phyloP scores from a whole-genome alignment of 2,888 invertebrate genomes.

The Perdita meconis region DNA sequence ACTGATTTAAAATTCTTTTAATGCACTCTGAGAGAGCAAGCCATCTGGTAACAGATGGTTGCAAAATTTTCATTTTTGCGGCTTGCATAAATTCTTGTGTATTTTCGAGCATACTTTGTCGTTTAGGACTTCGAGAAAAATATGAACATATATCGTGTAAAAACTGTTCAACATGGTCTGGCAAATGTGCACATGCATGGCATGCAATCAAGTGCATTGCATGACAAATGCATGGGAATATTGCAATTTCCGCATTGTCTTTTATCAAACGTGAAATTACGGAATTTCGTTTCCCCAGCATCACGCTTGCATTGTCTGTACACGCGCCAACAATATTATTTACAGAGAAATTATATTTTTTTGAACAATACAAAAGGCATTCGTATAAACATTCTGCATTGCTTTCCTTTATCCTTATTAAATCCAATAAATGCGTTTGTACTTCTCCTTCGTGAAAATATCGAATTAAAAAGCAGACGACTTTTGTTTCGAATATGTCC shows the following conservation, averaged over 20 bases:
- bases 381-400: slow-evolving; percentile 9
- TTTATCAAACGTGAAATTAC: neutral
- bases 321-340: slow-evolving; percentile 7
- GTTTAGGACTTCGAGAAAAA: neutral
- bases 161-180: neutral
- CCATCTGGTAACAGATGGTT: neutral
- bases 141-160: neutral
- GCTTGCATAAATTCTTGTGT: neutral
- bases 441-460: neutral
- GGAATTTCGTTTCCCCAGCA: neutral
- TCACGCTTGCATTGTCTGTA: neutral
- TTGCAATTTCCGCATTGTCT: neutral
- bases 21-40: neutral
- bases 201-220: slow-evolving; percentile 1
- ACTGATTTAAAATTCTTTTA: slow-evolving; percentile 6
- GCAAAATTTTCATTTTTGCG: neutral
- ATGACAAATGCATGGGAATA: neutral
- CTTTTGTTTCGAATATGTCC: slow-evolving; percentile 4
- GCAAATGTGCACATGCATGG: neutral
- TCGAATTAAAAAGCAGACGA: neutral
- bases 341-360: neutral
- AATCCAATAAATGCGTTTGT: neutral
- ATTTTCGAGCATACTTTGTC: neutral
- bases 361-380: slow-evolving; percentile 2
- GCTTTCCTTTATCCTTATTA: neutral